Evolutionary conservation across 2,797 vertebrate genomes (phyloP).

Genomic region (Danio aesculapii): DNA sequence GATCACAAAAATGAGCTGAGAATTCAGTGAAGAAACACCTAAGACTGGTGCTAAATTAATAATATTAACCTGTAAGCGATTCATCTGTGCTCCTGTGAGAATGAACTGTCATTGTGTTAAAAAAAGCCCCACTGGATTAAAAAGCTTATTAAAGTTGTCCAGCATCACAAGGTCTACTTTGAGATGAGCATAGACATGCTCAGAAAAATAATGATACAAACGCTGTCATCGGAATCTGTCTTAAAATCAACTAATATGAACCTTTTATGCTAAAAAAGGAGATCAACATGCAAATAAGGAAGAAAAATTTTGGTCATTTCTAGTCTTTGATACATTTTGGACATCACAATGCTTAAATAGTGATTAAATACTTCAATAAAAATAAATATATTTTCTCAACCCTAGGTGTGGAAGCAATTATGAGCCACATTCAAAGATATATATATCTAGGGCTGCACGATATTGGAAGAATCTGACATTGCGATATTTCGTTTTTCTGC

Average conservation of each 20-base stretch:
- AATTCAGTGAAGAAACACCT: conserved; percentile 15
- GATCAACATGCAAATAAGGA: too few species aligned
- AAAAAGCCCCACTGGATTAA: conserved; percentile 66
- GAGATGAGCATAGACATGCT: conserved; percentile 52
- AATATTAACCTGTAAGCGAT: conserved; percentile 45
- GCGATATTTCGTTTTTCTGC: too few species aligned
- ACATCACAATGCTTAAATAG: too few species aligned
- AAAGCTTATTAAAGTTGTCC: conserved; percentile 72
- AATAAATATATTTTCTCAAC: too few species aligned
- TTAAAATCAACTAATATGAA: neutral
- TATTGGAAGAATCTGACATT: too few species aligned
- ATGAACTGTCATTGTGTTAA: conserved; percentile 61
- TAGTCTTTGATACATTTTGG: too few species aligned
- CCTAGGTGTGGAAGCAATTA: too few species aligned
- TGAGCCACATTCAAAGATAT: too few species aligned
- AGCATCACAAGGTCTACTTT: conserved; percentile 75
- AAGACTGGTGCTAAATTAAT: conserved; percentile 41
- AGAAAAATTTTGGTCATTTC: too few species aligned
- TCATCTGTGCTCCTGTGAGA: conserved; percentile 62
- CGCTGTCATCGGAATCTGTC: too few species aligned
- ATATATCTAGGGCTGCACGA: too few species aligned
- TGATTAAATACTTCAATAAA: too few species aligned
- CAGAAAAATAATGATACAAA: neutral
- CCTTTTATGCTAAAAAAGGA: neutral
- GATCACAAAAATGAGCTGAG: conserved; percentile 14